Evolutionary conservation across 1,140 invertebrate species (phyloP), one percentile per base, ranked within the genome.

Genomic region (Antheraea mylitta): DNA sequence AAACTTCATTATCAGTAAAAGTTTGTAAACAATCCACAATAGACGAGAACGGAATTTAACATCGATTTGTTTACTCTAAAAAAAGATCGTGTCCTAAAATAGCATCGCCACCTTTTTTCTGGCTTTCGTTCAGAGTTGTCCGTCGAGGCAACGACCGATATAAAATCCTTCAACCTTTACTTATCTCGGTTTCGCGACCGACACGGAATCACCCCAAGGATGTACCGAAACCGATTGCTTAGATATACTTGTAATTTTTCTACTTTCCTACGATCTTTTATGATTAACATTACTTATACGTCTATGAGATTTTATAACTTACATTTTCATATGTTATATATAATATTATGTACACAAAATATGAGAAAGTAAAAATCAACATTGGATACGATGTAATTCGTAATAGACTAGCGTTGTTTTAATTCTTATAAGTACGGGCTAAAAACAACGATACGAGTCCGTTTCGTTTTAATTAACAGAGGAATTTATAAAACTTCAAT

Each of bases 171-270:
- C 45, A 53, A 69, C 75, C 81, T 72, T 77, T 75, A 82, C 85
- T 81, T 87, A 79, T 86, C 83, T 83, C 79, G 71, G 72, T 81
- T 76, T 82, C 83, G 78, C 76, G 72, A 74, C 73, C 77, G 75
- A 70, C 70, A 77, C 79, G 69, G 69, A 82, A 83, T 80, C 82
- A 86, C 80, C 75, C 74, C 78, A 76, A 76, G 79, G 75, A 82
- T 81, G 82, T 79, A 79, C 77, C 83, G 79, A 81, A 80, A 80
- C 73, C 80, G 70, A 78, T 78, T 66, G 66, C 36, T 60, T 59
- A 64, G 83, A 2, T 16, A 16, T 81, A 89, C 71, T 71, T 79
- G 84, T 90, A 90, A 91, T 90, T 90, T 91, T 90, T 89, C 45
- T 53, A 53, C 11, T 53, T 53, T 53, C 0, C 5, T 53, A 53